These are phyloP conservation scores for Asobara japonica DNA, from an alignment of 1,140 invertebrate species.

Conservation along the genomic window DNA sequence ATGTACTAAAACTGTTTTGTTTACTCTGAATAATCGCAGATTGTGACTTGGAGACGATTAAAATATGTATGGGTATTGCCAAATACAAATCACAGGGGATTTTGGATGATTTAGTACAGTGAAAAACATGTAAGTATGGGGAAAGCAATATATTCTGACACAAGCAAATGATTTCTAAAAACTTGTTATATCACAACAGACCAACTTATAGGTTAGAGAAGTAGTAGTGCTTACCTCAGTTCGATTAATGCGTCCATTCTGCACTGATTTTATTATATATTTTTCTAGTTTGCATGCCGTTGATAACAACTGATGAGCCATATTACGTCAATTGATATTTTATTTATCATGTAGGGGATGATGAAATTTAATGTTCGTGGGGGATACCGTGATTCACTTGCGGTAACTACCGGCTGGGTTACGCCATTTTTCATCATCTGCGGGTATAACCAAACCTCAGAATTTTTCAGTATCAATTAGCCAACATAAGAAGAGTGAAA, in stretches of 20 bases:
- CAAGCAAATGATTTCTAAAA: background rate
- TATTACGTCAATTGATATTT: slow-evolving; percentile 48
- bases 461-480: background rate
- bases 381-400: slow-evolving; percentile 13
- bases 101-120: background rate
- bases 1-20: background rate
- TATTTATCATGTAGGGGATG: slow-evolving; percentile 28
- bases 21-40: background rate
- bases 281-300: slow-evolving; percentile 56
- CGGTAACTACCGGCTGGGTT: slow-evolving; percentile 33
- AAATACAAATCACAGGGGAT: background rate
- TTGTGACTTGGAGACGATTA: background rate
- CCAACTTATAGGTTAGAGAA: slow-evolving; percentile 49
- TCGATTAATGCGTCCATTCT: slow-evolving; percentile 53
- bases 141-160: background rate
- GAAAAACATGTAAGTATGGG: background rate
- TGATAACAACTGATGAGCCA: slow-evolving; percentile 58
- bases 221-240: slow-evolving; percentile 48
- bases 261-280: slow-evolving; percentile 52
- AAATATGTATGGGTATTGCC: background rate
- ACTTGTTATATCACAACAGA: slow-evolving; percentile 42
- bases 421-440: slow-evolving; percentile 31
- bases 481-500: too few relatives aligned
- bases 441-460: background rate
- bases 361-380: slow-evolving; percentile 34